Conservation (phyloP, 2,888 invertebrate genomes). For the Brassicogethes aeneus region DNA sequence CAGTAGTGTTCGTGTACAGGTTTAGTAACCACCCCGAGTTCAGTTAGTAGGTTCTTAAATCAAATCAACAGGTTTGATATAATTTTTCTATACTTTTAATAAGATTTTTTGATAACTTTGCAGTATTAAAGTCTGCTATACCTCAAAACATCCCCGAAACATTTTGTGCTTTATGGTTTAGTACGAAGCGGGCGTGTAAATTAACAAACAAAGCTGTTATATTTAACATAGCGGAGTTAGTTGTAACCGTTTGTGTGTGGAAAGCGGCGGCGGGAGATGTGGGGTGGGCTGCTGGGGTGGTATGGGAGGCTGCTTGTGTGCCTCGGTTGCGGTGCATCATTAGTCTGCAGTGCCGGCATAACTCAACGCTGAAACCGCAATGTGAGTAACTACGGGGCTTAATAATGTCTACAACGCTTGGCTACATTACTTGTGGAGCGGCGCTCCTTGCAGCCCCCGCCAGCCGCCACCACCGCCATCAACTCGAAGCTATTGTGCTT, state of each 20-base stretch:
- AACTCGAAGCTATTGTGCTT: constrained; percentile 13
- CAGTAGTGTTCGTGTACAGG: no score
- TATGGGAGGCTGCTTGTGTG: constrained; percentile 20
- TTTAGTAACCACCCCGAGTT: no score
- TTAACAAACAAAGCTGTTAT: constrained; percentile 27
- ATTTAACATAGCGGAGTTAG: constrained; percentile 29
- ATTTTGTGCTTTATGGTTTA: not conserved
- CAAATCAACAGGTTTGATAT: no score
- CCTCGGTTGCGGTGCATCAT: constrained; percentile 33
- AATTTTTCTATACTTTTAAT: no score
- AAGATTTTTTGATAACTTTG: no score
- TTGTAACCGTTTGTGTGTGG: constrained; percentile 15
- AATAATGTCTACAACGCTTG: constrained; percentile 34
- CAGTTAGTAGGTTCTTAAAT: no score
- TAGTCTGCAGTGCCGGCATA: constrained; percentile 33
- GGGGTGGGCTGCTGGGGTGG: constrained; percentile 14
- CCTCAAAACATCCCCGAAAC: no score
- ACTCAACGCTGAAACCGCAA: constrained; percentile 36
- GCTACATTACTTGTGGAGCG: constrained; percentile 22
- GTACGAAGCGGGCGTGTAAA: constrained; percentile 16
- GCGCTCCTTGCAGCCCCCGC: constrained; percentile 14
- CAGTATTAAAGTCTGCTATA: no score
- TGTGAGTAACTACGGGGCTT: constrained; percentile 38
- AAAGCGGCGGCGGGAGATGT: not conserved
- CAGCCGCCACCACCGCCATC: constrained; percentile 14